Evolutionary conservation across 2,888 invertebrate species (phyloP), one percentile per base, ranked within the genome.

Genomic region (Teleogryllus oceanicus): DNA sequence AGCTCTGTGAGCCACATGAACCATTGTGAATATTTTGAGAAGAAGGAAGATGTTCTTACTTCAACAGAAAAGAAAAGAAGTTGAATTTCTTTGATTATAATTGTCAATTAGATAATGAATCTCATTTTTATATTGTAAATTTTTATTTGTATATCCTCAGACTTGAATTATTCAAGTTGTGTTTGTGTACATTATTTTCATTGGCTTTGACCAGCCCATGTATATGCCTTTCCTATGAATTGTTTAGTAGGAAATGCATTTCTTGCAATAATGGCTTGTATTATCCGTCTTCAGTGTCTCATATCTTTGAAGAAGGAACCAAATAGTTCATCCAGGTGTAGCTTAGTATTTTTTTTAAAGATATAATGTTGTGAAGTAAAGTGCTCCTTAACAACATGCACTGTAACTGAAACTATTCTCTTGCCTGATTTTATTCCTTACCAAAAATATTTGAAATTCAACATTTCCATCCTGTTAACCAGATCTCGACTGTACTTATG

Each of bases 121-220:
- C 62, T 62, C 62, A 62, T 62, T 62, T 37, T 62, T 62, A n/a
- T 62, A 62, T 62, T 62, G 62, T 62, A 62, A 18, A 62, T 62
- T 62, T 62, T 13, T 62, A 18, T 62, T 62, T 13, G 13, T 13
- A 62, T 13, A 62, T 18, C 8, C 37, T 62, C 16, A 8, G 62
- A 62, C n/a, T 62, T 62, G n/a, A 13, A 18, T 13, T 1, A 62
- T n/a, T 18, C 16, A 62, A n/a, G n/a, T n/a, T 62, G 18, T 62
- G 18, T 62, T 62, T 62, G 13, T 18, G 13, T 62, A n/a, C n/a
- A 62, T 62, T 62, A 62, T 62, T 16, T 62, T 62, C 62, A 62
- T 4, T 37, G 37, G 37, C 37, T 37, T 37, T 37, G 37, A 37
- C 37, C 8, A 37, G 37, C 37, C 37, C 8, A 10, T 37, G 37